Evolutionary conservation across 2,888 invertebrate species (phyloP).

Genomic region (Frankliniella fusca): DNA sequence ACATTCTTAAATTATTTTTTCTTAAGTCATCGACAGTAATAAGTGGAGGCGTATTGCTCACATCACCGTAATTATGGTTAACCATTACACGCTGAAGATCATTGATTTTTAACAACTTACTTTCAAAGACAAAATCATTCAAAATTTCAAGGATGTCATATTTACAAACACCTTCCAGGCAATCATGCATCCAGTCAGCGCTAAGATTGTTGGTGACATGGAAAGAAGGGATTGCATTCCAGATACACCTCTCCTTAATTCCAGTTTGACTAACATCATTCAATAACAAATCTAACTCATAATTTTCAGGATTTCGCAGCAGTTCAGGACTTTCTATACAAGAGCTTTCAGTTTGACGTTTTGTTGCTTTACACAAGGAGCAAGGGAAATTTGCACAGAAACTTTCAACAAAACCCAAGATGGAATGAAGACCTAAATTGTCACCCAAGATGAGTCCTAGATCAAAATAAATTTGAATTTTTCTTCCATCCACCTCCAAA

Average conservation of each 20-base stretch:
- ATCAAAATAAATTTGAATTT: conserved; percentile 35
- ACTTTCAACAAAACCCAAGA: conserved; percentile 37
- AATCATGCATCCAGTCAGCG: conserved; percentile 31
- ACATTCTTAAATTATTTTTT: not conserved
- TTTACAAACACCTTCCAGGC: conserved; percentile 29
- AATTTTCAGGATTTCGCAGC: conserved; percentile 31
- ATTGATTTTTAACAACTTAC: not conserved
- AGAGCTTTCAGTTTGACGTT: not conserved
- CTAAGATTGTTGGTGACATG: conserved; percentile 32
- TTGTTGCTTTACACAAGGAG: conserved; percentile 36
- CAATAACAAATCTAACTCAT: conserved; percentile 29
- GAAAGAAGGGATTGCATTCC: conserved; percentile 31
- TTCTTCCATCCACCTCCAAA: conserved; percentile 27
- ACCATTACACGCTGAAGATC: not conserved
- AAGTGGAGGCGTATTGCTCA: not conserved
- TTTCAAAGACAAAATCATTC: not conserved
- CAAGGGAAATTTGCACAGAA: conserved; percentile 37
- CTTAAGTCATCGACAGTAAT: not conserved
- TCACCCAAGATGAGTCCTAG: conserved; percentile 36
- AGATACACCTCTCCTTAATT: conserved; percentile 34
- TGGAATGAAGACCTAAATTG: conserved; percentile 36
- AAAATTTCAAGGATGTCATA: conserved; percentile 29
- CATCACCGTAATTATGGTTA: not conserved
- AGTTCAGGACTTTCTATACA: conserved; percentile 26
- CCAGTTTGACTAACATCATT: conserved; percentile 33